These are phyloP conservation scores for Corythornis leucogaster DNA, from an alignment of 2,797 vertebrate species.

Conservation along the genomic window DNA sequence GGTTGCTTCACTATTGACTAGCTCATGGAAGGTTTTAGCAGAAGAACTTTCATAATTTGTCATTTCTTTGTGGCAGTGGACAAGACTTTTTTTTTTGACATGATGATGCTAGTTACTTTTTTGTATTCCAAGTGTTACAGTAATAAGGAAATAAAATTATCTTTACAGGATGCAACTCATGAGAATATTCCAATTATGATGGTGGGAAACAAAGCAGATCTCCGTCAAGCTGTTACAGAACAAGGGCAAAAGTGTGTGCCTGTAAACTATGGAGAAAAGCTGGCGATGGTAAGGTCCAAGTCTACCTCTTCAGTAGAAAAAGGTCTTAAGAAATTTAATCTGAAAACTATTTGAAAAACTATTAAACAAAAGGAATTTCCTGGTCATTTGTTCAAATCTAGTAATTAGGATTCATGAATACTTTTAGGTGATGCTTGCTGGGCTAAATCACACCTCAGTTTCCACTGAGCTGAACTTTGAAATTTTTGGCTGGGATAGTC, in stretches of 20 bases:
- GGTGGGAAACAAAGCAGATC: slow-evolving; percentile 95
- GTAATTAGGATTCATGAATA: background rate
- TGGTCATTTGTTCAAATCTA: background rate
- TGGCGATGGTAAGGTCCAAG: slow-evolving; percentile 89
- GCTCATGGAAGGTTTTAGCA: background rate
- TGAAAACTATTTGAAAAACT: background rate
- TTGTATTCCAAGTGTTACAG: background rate
- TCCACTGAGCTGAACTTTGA: background rate
- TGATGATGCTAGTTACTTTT: background rate
- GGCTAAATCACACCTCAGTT: background rate
- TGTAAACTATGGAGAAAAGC: slow-evolving; percentile 90
- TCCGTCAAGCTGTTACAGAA: slow-evolving; percentile 77
- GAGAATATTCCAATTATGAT: slow-evolving; percentile 95
- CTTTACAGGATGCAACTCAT: slow-evolving; percentile 85
- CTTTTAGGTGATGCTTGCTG: background rate
- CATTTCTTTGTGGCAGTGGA: background rate
- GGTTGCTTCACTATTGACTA: background rate
- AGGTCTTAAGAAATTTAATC: background rate
- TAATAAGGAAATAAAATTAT: slow-evolving; percentile 11
- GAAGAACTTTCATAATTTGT: background rate
- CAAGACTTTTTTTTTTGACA: background rate
- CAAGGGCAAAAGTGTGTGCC: slow-evolving; percentile 84
- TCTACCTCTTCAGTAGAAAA: background rate
- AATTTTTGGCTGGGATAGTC: background rate
- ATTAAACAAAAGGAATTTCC: background rate